Evolutionary conservation across 2,113 vertebrate genomes (phyloP), one percentile per base, ranked within the genome.

Genomic region (Mixornis gularis): DNA sequence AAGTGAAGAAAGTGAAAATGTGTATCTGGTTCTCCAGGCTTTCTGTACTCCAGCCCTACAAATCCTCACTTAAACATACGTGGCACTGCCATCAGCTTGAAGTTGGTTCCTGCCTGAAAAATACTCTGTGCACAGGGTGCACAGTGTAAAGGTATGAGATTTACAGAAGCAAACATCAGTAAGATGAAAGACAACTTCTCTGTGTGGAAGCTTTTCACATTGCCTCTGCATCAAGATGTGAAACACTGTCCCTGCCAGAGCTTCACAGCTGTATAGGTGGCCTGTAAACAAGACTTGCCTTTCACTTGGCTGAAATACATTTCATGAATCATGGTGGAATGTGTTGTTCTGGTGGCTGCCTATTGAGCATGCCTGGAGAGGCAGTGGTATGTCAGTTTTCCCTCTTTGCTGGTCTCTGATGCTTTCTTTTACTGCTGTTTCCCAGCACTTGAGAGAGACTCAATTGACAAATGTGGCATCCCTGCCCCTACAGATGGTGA

Each of bases 401-500:
- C 58, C 53, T 38, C 1, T 46, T 81, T 71, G 8, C 52, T 46
- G 38, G 3, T 58, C 73, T 64, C 60, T 49, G 32, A 58, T 63
- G 83, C 79, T 63, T 81, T 46, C n/a, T 80, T 55, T 26, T 51
- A 24, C 70, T 77, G 22, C 18, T 3, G 3, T 43, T 91, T 62
- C 25, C n/a, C 24, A 53, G 26, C 27, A 38, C 17, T 44, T 32
- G 20, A 40, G 49, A 58, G n/a, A 76, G 26, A 22, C n/a, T 1
- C 3, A 38, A 20, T 25, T 58, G 55, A 16, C 10, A 25, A 29
- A 32, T 0, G 0, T 18, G 46, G 16, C 25, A 12, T 65, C 18
- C 29, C 49, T 7, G 3, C 19, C 49, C 24, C 41, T 49, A 4
- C 0, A 5, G 58, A 53, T 32, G 36, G 13, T 48, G 60, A 91